These are phyloP conservation scores for Caerostris extrusa DNA, from an alignment of 1,140 invertebrate genomes.

Conservation along the genomic window DNA sequence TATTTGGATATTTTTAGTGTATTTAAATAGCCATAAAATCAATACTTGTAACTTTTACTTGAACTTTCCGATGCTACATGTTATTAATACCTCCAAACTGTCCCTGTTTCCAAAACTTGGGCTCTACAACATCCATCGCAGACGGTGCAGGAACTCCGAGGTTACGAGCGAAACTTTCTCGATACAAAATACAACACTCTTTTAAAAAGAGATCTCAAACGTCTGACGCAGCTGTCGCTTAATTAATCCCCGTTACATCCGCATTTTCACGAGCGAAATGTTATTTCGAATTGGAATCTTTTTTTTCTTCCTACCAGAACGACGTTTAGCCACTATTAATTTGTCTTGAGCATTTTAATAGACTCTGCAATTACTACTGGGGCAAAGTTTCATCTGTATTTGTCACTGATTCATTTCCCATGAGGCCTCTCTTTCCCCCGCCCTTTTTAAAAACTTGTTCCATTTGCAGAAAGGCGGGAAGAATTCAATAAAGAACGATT, in stretches of 20 bases:
- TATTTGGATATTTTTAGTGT: no score
- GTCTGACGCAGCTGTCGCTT: constrained; percentile 2
- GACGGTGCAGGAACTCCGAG: not conserved
- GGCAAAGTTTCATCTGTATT: not conserved
- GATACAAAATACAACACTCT: not conserved
- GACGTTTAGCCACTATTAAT: not conserved
- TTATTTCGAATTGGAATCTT: not conserved
- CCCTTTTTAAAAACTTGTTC: not conserved
- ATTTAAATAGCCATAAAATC: no score
- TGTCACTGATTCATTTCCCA: not conserved
- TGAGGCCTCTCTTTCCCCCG: not conserved
- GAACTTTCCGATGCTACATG: no score
- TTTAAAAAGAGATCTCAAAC: not conserved
- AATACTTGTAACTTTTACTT: no score
- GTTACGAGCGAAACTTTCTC: not conserved
- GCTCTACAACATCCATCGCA: not conserved
- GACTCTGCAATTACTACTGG: not conserved
- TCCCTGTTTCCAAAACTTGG: not conserved
- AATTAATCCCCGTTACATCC: constrained; percentile 13
- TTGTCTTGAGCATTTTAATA: not conserved
- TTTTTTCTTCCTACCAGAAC: not conserved
- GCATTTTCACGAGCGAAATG: not conserved
- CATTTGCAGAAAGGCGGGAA: not conserved
- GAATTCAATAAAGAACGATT: not conserved
- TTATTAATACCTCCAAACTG: no score